Evolutionary conservation across 2,113 vertebrate species (phyloP), one percentile per base, ranked within the genome.

Genomic region (Pedionomus torquatus): DNA sequence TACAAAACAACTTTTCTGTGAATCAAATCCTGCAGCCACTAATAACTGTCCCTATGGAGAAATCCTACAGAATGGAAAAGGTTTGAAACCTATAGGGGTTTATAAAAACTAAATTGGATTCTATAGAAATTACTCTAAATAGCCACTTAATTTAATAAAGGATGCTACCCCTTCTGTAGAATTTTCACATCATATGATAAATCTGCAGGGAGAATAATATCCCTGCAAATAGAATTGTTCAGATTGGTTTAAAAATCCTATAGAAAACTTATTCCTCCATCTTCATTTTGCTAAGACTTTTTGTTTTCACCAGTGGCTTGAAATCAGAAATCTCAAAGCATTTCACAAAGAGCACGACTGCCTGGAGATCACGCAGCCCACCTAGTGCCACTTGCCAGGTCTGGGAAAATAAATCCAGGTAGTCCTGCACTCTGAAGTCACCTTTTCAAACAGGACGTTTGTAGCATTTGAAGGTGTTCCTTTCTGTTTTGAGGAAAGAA

Each of bases 71-170:
- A 87, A 93, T 30, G 76, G 52, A 94, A 84, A 78, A 60, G 35
- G 21, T 43, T 16, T 90, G 55, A 96, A 94, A 52, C 11, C 86
- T 94, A 72, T 75, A 79, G 72, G 55, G 69, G 5, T 75, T 96
- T 94, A 84, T 49, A 89, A 69, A 92, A 92, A 95, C 87, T 94
- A 92, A 94, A 95, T 79, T 76, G 44, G 61, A 78, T 93, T 95
- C 92, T 95, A 93, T 93, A 95, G 90, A 96, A 96, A 93, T 94
- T 86, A 87, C 83, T 92, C 60, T 89, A 97, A 95, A 95, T 87
- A 94, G 48, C 13, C 37, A 72, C 15, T 65, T 92, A 82, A 95
- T 93, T 93, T 89, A 91, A 94, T 95, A 94, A 81, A 90, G 9
- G 54, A 84, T 90, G 60, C 55, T 87, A 78, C 25, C 26, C 26